phyloP scores from a whole-genome alignment of 92 coral and sea anemone genomes.

The Heliopora coerulea region DNA sequence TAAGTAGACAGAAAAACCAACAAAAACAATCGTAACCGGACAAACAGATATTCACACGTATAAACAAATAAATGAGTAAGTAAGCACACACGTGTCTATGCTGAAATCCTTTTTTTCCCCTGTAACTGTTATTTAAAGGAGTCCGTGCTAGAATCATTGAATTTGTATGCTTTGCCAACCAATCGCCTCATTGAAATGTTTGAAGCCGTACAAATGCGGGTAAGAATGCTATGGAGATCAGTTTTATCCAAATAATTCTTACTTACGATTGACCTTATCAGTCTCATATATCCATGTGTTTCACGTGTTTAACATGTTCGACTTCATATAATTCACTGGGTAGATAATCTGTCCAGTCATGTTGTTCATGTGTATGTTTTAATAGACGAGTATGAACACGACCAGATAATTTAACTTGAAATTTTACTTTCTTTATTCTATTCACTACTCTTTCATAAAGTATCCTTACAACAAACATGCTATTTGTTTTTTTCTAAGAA shows the following conservation, averaged over 20 bases:
- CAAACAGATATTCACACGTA: background rate
- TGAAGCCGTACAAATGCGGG: constrained; percentile 22
- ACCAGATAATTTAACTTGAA: too few species aligned
- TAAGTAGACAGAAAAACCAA: background rate
- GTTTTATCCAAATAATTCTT: too few species aligned
- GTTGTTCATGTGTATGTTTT: too few species aligned
- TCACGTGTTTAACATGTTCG: too few species aligned
- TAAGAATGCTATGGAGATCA: too few species aligned
- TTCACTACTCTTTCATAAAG: too few species aligned
- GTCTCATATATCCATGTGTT: too few species aligned
- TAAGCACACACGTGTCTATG: background rate
- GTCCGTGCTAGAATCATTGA: constrained; percentile 25
- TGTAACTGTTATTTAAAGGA: constrained; percentile 25
- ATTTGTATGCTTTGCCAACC: constrained; percentile 35
- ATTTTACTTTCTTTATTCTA: too few species aligned
- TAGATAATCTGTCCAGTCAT: too few species aligned
- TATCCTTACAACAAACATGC: background rate
- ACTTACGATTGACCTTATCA: too few species aligned
- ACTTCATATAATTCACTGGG: too few species aligned
- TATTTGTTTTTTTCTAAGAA: background rate
- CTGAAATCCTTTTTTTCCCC: background rate
- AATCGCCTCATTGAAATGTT: constrained; percentile 11
- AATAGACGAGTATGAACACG: too few species aligned
- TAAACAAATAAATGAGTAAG: background rate
- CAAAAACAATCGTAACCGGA: background rate